Evolutionary conservation across 2,113 vertebrate genomes (phyloP).

Genomic region (Neolamprologus fasciatus): DNA sequence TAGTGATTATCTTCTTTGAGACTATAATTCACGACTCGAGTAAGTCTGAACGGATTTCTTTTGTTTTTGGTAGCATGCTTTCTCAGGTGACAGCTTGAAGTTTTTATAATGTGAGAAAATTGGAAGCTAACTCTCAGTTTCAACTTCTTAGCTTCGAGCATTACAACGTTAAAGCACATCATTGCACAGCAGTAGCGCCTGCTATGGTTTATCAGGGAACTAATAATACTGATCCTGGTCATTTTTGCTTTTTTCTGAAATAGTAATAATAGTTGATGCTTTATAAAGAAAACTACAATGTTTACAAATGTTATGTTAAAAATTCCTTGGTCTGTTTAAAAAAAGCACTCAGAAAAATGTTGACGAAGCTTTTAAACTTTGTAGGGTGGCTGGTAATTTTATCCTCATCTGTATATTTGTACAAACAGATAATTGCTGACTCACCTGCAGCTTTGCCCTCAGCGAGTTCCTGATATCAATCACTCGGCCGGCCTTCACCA

Average conservation of each 20-base stretch:
- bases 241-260: not conserved
- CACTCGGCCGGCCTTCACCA: conserved; percentile 65
- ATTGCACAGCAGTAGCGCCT: not conserved
- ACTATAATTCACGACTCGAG: fast-evolving
- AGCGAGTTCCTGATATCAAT: conserved; percentile 62
- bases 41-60: not conserved
- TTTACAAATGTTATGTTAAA: not conserved
- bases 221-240: fast-evolving
- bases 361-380: not conserved
- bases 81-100: not conserved
- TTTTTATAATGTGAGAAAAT: not conserved
- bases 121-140: not conserved
- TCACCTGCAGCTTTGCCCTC: conserved; percentile 72
- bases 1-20: not conserved
- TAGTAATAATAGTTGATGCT: fast-evolving
- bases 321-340: not conserved
- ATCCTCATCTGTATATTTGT: not conserved
- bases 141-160: not conserved
- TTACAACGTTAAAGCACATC: fast-evolving
- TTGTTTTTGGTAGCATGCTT: not conserved
- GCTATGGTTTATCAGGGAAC: not conserved
- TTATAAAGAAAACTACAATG: not conserved
- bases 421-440: not conserved
- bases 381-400: not conserved
- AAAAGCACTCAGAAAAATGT: not conserved